Evolutionary conservation across 2,888 invertebrate genomes (phyloP).

Genomic region (Mechanitis messenoides): DNA sequence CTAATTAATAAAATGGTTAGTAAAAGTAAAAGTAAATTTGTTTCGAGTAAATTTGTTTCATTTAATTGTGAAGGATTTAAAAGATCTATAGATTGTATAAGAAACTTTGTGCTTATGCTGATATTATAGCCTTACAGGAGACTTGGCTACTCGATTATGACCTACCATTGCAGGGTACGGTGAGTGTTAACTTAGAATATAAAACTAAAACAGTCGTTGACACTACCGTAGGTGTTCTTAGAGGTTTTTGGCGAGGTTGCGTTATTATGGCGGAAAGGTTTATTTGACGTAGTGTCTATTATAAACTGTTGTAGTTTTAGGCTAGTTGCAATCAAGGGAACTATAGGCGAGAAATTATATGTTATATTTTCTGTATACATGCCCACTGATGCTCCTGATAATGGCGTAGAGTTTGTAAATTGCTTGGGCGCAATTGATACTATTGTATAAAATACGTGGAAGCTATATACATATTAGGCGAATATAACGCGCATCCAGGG

Average conservation of each 20-base stretch:
- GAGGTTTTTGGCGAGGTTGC: slow-evolving; percentile 18
- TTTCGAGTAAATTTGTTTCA: not conserved
- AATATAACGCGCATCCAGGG: slow-evolving; percentile 16
- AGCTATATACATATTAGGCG: slow-evolving; percentile 8
- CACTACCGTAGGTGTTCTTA: slow-evolving; percentile 13
- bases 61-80: slow-evolving; percentile 22
- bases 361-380: slow-evolving; percentile 24
- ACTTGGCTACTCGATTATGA: slow-evolving; percentile 20
- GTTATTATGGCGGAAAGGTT: slow-evolving; percentile 14
- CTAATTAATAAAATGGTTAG: too few species aligned
- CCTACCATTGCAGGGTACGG: slow-evolving; percentile 9
- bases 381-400: slow-evolving; percentile 18
- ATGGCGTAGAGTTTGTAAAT: slow-evolving; percentile 18
- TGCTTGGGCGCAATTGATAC: slow-evolving; percentile 22
- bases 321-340: slow-evolving; percentile 24
- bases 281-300: slow-evolving; percentile 22
- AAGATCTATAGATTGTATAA: slow-evolving; percentile 14
- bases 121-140: slow-evolving; percentile 21
- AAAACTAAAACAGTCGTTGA: slow-evolving; percentile 16
- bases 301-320: slow-evolving; percentile 28
- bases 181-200: slow-evolving; percentile 8
- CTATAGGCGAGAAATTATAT: slow-evolving; percentile 11
- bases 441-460: slow-evolving; percentile 10
- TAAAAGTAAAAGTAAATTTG: too few species aligned
- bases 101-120: slow-evolving; percentile 13